Evolutionary conservation across 2,113 vertebrate species (phyloP).

Genomic region (Nerophis lumbriciformis): DNA sequence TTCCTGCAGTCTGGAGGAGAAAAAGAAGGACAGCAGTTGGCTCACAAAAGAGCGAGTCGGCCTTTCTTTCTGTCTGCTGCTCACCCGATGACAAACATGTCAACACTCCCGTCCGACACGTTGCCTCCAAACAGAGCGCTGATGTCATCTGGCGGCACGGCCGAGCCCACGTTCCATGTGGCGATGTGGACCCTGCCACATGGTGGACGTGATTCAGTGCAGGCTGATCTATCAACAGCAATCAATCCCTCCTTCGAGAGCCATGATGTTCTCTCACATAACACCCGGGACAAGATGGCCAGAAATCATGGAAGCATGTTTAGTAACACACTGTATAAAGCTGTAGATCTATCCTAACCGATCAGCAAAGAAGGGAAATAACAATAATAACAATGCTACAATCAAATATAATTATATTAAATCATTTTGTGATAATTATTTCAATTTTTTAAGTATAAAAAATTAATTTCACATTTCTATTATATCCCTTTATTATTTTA

Average conservation of each 20-base stretch:
- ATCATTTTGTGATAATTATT: no score
- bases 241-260: slow-evolving; percentile 24
- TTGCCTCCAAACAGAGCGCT: slow-evolving; percentile 85
- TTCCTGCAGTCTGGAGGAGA: slow-evolving; percentile 84
- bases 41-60: slow-evolving; percentile 37
- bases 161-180: slow-evolving; percentile 96
- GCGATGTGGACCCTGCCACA: slow-evolving; percentile 83
- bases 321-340: not conserved
- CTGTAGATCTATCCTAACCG: no score
- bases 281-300: no score
- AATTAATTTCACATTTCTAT: no score
- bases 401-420: no score
- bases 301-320: not conserved
- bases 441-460: no score
- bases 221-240: slow-evolving; percentile 15
- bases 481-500: no score
- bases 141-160: slow-evolving; percentile 89
- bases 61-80: slow-evolving; percentile 45
- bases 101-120: slow-evolving; percentile 72
- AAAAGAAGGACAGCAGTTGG: slow-evolving; percentile 20
- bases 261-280: no score
- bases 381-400: no score
- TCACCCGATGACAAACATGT: slow-evolving; percentile 96
- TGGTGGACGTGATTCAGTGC: slow-evolving; percentile 5
- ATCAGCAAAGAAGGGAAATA: no score